Conservation (phyloP, 1,140 invertebrate species). For the Cotesia typhae region DNA sequence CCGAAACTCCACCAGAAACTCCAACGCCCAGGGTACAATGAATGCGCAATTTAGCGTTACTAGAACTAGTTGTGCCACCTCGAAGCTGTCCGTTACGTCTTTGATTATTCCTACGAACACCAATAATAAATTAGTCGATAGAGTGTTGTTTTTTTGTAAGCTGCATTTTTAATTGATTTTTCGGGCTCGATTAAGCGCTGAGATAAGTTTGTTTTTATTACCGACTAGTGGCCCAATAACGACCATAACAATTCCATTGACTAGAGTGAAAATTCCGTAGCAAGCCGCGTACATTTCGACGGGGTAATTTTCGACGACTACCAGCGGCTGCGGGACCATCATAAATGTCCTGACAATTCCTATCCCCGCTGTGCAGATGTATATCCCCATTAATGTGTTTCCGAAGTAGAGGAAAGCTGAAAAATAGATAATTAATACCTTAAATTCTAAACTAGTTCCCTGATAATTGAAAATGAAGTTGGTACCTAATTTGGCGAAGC, state of each 20-base stretch:
- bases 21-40: slow-evolving; percentile 58
- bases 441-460: neutral
- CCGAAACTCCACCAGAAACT: slow-evolving; percentile 49
- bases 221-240: slow-evolving; percentile 60
- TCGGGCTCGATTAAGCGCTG: no score
- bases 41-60: slow-evolving; percentile 54
- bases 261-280: slow-evolving; percentile 59
- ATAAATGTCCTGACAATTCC: slow-evolving; percentile 58
- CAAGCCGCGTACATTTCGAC: slow-evolving; percentile 62
- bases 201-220: slow-evolving; percentile 43
- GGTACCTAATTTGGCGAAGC: slow-evolving; percentile 54
- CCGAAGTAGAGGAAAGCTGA: slow-evolving; percentile 55
- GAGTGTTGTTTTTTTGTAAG: neutral
- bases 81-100: slow-evolving; percentile 60
- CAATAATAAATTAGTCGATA: neutral
- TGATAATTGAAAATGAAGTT: neutral
- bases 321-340: slow-evolving; percentile 56
- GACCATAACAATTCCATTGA: slow-evolving; percentile 57
- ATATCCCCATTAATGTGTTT: slow-evolving; percentile 49
- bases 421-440: slow-evolving; percentile 24
- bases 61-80: slow-evolving; percentile 54
- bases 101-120: slow-evolving; percentile 56
- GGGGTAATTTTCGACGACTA: slow-evolving; percentile 59
- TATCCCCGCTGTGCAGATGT: slow-evolving; percentile 53
- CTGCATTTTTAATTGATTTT: slow-evolving; percentile 1